Conservation (phyloP, 2,888 invertebrate genomes). For the Byasa hedistus region DNA sequence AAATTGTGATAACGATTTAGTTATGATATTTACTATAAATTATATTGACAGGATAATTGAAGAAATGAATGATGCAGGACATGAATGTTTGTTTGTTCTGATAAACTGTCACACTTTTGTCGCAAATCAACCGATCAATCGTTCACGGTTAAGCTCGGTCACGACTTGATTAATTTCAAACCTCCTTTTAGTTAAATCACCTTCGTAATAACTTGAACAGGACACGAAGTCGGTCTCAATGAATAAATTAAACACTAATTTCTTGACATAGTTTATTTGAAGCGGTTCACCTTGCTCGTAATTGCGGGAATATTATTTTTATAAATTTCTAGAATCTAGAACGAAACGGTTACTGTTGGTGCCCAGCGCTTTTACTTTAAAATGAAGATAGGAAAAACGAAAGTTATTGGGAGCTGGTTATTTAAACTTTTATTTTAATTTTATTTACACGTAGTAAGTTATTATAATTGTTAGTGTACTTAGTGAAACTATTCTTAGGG, state of each 20-base stretch:
- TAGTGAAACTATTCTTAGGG: no score
- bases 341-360: slow-evolving; percentile 42
- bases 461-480: no score
- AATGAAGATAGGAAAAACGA: slow-evolving; percentile 2
- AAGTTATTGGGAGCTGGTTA: background rate
- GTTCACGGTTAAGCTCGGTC: slow-evolving; percentile 25
- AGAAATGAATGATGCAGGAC: slow-evolving; percentile 12
- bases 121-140: slow-evolving; percentile 15
- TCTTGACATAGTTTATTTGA: slow-evolving; percentile 73
- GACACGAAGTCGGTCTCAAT: slow-evolving; percentile 66
- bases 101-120: slow-evolving; percentile 14
- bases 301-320: slow-evolving; percentile 58
- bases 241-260: slow-evolving; percentile 77
- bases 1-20: background rate
- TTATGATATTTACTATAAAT: background rate
- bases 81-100: slow-evolving; percentile 2
- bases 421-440: no score
- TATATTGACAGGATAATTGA: slow-evolving; percentile 29
- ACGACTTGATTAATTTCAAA: slow-evolving; percentile 57
- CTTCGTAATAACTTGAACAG: slow-evolving; percentile 62
- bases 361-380: slow-evolving; percentile 40
- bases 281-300: slow-evolving; percentile 71
- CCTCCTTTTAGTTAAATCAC: slow-evolving; percentile 54
- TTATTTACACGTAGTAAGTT: no score
- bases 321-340: slow-evolving; percentile 38